Evolutionary conservation across 2,888 invertebrate genomes (phyloP).

Genomic region (Agelastica alni): DNA sequence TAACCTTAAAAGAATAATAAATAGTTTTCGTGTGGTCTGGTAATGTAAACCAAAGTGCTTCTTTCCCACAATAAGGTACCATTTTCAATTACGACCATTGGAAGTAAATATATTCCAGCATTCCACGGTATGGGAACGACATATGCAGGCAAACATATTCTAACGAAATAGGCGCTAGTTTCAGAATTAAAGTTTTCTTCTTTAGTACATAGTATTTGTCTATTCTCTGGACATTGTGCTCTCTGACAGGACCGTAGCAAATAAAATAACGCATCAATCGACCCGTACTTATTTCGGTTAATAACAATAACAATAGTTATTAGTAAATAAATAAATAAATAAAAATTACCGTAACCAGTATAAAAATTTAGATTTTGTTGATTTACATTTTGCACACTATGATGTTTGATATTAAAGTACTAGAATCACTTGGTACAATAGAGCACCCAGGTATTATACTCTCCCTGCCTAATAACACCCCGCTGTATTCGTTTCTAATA

Average conservation of each 20-base stretch:
- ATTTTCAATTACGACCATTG: constrained; percentile 3
- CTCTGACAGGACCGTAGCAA: background rate
- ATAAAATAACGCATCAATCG: no score
- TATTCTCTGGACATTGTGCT: background rate
- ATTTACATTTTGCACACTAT: no score
- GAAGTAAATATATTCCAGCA: background rate
- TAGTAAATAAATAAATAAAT: no score
- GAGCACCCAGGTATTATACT: no score
- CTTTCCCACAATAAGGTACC: constrained; percentile 5
- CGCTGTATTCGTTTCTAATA: no score
- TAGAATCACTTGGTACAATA: no score
- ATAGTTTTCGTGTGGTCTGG: constrained; percentile 1
- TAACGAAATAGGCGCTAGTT: constrained; percentile 17
- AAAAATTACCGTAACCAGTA: no score
- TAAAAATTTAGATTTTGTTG: no score
- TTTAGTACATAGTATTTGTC: background rate
- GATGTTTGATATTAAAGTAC: no score
- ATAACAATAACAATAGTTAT: no score
- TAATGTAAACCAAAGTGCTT: background rate
- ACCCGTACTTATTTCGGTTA: no score
- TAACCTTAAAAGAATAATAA: background rate
- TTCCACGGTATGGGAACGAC: background rate
- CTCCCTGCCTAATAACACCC: no score
- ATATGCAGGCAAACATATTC: constrained; percentile 9
- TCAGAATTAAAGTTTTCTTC: constrained; percentile 14